These are phyloP conservation scores for Ranitomeya variabilis DNA, from an alignment of 2,113 vertebrate species.

Conservation along the genomic window DNA sequence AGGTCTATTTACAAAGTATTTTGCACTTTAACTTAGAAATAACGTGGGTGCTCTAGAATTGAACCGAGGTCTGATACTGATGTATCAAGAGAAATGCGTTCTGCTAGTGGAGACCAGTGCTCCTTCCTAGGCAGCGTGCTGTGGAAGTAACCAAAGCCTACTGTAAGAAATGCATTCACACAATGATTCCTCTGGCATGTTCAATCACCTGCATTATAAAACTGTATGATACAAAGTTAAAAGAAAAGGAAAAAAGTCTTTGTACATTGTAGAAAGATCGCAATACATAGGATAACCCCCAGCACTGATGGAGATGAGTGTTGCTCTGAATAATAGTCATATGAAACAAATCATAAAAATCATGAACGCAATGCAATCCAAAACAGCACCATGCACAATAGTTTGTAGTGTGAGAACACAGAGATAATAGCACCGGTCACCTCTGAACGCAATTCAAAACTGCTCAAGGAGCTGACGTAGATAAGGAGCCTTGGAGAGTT, in stretches of 20 bases:
- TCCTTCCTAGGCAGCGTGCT: slow-evolving; percentile 67
- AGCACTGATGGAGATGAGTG: slow-evolving; percentile 36
- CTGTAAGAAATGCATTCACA: slow-evolving; percentile 77
- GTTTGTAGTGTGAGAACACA: slow-evolving; percentile 76
- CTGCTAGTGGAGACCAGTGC: slow-evolving; percentile 70
- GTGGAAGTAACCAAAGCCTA: slow-evolving; percentile 73
- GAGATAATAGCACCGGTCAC: slow-evolving; percentile 77
- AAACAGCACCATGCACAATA: slow-evolving; percentile 81
- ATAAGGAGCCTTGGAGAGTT: slow-evolving; percentile 91
- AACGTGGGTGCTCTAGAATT: slow-evolving; percentile 70
- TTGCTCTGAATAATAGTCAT: slow-evolving; percentile 35
- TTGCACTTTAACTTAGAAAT: slow-evolving; percentile 82
- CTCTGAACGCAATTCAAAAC: slow-evolving; percentile 79
- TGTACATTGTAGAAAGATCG: slow-evolving; percentile 77
- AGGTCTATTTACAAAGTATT: slow-evolving; percentile 86
- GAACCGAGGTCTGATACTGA: slow-evolving; percentile 71
- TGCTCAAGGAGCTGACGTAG: slow-evolving; percentile 94
- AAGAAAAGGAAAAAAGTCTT: slow-evolving; percentile 64
- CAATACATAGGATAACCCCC: slow-evolving; percentile 66
- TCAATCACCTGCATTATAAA: slow-evolving; percentile 77
- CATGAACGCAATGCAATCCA: slow-evolving; percentile 70
- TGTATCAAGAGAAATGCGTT: slow-evolving; percentile 75
- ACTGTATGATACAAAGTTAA: slow-evolving; percentile 75
- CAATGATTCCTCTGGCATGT: slow-evolving; percentile 74
- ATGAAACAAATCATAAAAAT: slow-evolving; percentile 46